Evolutionary conservation across 1,140 invertebrate species (phyloP).

Genomic region (Caenorhabditis remanei): DNA sequence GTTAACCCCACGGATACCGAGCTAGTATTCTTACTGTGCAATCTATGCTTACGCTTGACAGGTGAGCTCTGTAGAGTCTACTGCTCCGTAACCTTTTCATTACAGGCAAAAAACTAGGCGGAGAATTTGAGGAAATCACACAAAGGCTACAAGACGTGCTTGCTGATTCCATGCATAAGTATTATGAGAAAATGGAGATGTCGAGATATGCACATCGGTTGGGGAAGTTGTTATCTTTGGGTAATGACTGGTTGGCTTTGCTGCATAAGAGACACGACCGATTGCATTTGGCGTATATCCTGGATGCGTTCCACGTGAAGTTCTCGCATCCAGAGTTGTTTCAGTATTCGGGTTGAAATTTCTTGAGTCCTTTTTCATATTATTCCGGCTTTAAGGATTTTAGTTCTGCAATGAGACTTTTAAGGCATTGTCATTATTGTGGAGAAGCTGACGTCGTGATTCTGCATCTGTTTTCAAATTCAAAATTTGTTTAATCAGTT

Average conservation of each 20-base stretch:
- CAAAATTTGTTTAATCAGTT: too few relatives aligned
- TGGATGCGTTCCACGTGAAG: slow-evolving; percentile 4
- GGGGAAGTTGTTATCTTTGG: not conserved
- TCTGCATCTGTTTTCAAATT: too few relatives aligned
- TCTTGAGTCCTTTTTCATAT: not conserved
- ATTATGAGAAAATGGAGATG: not conserved
- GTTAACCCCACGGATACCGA: not conserved
- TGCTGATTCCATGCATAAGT: not conserved
- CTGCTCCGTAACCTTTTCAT: not conserved
- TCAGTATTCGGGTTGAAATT: not conserved
- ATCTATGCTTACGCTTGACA: not conserved
- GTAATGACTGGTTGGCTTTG: not conserved
- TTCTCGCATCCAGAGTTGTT: slow-evolving; percentile 20
- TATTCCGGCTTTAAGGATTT: too few relatives aligned
- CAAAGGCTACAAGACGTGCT: slow-evolving; percentile 12
- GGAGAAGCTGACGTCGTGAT: too few relatives aligned
- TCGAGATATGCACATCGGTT: slow-evolving; percentile 27
- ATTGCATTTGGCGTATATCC: not conserved
- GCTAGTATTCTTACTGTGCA: not conserved
- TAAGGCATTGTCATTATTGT: too few relatives aligned
- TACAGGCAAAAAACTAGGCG: slow-evolving; percentile 6
- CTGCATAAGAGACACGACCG: not conserved
- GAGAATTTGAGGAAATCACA: slow-evolving; percentile 4
- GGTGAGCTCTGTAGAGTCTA: not conserved
- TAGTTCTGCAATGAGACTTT: too few relatives aligned